Evolutionary conservation across 1,140 invertebrate genomes (phyloP).

Genomic region (Cydia fagiglandana): DNA sequence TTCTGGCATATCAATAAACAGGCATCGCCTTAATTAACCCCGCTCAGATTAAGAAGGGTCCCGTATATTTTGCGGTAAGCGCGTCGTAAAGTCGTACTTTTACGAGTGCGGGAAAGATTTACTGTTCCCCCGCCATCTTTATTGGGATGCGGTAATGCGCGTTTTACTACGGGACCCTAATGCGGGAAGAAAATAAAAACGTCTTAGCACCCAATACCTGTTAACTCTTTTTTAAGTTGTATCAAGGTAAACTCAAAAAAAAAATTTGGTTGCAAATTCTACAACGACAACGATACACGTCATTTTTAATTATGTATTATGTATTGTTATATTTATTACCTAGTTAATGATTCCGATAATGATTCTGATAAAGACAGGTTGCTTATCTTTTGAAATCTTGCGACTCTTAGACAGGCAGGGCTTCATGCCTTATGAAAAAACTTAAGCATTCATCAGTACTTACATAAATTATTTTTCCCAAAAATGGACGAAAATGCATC

Average conservation of each 20-base stretch:
- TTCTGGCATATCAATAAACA: slow-evolving; percentile 29
- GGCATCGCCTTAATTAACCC: slow-evolving; percentile 27
- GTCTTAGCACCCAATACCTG: slow-evolving; percentile 28
- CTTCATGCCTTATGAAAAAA: no score
- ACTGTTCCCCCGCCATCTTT: slow-evolving; percentile 28
- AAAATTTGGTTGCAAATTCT: not conserved
- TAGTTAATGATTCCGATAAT: no score
- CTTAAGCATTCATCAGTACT: no score
- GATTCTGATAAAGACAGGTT: no score
- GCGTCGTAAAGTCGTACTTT: slow-evolving; percentile 31
- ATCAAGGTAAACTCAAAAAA: not conserved
- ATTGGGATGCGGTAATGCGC: slow-evolving; percentile 32
- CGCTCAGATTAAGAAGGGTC: slow-evolving; percentile 25
- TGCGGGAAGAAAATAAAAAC: slow-evolving; percentile 27
- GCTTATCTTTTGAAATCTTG: no score
- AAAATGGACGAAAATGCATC: no score
- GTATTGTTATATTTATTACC: no score
- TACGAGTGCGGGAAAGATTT: slow-evolving; percentile 30
- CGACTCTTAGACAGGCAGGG: no score
- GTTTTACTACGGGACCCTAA: slow-evolving; percentile 27
- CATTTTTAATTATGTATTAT: no score
- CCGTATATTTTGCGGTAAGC: slow-evolving; percentile 32
- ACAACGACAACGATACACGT: no score
- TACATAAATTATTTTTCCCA: no score
- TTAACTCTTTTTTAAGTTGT: slow-evolving; percentile 30